Conservation (phyloP, 2,113 vertebrate species). For the Bucco capensis region DNA sequence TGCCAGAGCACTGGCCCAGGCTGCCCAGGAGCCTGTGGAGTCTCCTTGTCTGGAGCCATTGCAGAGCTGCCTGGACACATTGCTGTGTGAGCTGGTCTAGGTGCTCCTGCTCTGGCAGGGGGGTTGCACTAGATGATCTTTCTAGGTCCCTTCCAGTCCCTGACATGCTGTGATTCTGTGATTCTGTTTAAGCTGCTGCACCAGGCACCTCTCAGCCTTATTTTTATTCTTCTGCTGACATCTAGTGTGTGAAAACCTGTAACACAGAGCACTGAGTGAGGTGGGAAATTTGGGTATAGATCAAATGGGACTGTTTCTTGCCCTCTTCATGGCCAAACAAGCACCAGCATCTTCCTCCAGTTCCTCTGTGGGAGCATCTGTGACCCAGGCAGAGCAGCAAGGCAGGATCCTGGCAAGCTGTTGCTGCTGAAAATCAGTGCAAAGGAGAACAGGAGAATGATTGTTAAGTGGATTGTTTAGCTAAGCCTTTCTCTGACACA, state of each 20-base stretch:
- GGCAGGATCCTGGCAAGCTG: neutral
- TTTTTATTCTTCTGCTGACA: conserved; percentile 49
- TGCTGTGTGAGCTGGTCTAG: no score
- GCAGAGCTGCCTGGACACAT: no score
- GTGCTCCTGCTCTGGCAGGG: no score
- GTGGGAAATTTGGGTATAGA: rapidly evolving
- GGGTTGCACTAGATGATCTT: no score
- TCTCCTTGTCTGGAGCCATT: no score
- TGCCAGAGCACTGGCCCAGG: no score
- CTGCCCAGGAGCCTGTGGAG: no score
- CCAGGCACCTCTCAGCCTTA: rapidly evolving
- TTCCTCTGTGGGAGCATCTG: neutral
- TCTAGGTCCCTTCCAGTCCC: no score
- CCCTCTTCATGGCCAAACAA: neutral
- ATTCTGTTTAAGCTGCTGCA: neutral
- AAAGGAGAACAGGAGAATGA: neutral
- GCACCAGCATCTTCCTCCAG: neutral
- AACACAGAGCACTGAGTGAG: neutral
- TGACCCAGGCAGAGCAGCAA: neutral
- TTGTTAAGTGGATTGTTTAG: neutral
- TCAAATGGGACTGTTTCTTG: neutral
- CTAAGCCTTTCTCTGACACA: rapidly evolving
- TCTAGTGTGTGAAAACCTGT: conserved; percentile 5
- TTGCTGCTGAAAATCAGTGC: neutral
- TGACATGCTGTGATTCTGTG: no score